Conservation (phyloP, 2,113 vertebrate species). For the Ancistrus triradiatus region DNA sequence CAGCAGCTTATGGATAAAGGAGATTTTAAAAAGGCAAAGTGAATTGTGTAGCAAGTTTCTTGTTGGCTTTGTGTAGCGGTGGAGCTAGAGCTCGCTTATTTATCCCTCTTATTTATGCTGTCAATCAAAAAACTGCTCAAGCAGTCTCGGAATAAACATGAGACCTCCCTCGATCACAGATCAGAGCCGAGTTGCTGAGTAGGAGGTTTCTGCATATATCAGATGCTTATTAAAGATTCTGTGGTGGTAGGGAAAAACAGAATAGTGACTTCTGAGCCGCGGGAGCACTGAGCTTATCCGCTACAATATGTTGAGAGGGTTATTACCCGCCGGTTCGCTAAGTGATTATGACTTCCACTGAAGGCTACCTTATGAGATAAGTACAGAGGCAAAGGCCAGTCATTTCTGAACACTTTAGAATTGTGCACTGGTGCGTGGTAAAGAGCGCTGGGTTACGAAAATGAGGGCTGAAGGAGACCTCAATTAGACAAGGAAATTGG, state of each 20-base stretch:
- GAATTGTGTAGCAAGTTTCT: conserved; percentile 28
- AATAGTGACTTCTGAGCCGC: conserved; percentile 8
- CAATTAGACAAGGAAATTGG: conserved; percentile 66
- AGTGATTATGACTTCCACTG: conserved; percentile 64
- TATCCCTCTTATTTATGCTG: conserved; percentile 31
- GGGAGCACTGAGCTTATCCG: background rate
- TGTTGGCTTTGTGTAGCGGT: background rate
- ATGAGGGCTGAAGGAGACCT: conserved; percentile 70
- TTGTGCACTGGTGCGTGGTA: conserved; percentile 72
- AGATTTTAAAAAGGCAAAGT: conserved; percentile 2
- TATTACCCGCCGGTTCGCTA: conserved; percentile 70
- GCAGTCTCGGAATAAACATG: conserved; percentile 37
- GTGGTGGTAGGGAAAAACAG: background rate
- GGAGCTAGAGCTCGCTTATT: conserved; percentile 25
- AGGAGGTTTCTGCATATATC: conserved; percentile 18
- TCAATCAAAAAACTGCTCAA: conserved; percentile 29
- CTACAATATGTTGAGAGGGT: conserved; percentile 54
- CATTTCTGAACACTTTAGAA: conserved; percentile 68
- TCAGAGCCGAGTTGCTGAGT: conserved; percentile 29
- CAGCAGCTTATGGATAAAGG: conserved; percentile 6
- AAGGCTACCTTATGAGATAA: conserved; percentile 57
- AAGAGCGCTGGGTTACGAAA: conserved; percentile 69
- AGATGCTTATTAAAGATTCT: conserved; percentile 8
- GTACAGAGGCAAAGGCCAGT: conserved; percentile 67
- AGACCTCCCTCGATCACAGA: conserved; percentile 23